Base-by-base conservation (phyloP, 2,888 invertebrate genomes). In the Caenorhabditis sp. region DNA sequence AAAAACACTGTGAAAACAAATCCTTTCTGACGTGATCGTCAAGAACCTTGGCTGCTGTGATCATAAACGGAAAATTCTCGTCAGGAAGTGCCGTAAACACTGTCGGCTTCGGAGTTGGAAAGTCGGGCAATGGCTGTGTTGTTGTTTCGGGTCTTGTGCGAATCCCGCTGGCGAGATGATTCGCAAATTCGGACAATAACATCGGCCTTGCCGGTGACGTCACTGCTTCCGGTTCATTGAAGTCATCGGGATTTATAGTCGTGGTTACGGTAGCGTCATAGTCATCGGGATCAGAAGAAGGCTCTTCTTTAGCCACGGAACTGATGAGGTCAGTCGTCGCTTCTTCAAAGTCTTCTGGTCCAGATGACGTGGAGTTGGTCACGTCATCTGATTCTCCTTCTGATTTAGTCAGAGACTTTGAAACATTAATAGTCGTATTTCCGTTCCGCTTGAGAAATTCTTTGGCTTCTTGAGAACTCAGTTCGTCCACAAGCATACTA, bases 401-500 rank as follows among this genome's bases (percentile, higher is more conserved):
- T n/a, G 41, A 48, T 6, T 11, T 35, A 32, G 48, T 26, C 17
- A 7, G 37, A 15, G 48, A 30, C 13, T 62, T 55, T 1, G 56
- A 9, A 7, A 37, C 11, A 11, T 22, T 20, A 15, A 32, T 37
- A 27, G 46, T 55, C 30, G 30, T 41, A 27, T 53, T 39, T 20
- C 56, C 58, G 17, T 45, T 15, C 13, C 48, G 32, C 7, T 50
- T 58, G n/a, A 63, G 17, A 22, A 61, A 56, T 27, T 66, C 65
- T 30, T 48, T 56, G 24, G 62, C 72, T 61, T 77, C 77, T 39
- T 53, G 26, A 2, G 71, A 72, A 5, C 50, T 66, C 0, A 77
- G 26, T 20, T 72, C 72, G 27, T 76, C 70, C n/a, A 76, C 20
- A 9, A 77, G 39, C 77, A 77, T 77, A 24, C 71, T 76, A 50